Base-by-base conservation (phyloP, 2,888 invertebrate genomes). In the Chydorus sphaericus region DNA sequence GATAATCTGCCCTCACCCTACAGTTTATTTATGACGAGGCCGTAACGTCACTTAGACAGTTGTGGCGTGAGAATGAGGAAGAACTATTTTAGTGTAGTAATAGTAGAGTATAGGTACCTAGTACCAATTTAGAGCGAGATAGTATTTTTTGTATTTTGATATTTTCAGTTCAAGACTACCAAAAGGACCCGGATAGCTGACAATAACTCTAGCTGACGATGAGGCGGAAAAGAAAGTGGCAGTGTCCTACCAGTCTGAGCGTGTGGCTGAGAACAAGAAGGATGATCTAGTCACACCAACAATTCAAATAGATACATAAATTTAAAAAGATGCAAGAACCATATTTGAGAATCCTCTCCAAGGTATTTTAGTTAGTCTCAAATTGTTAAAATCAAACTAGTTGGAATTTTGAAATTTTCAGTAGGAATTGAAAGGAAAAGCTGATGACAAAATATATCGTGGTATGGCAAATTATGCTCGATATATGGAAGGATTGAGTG, bases 381-480 rank as follows among this genome's bases (percentile, higher is more conserved):
- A 4, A 6, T 49, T 37, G 29, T 29, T 20, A 6, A 33, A 10
- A 30, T 8, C n/a, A 14, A 53, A 3, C 23, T 30, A 18, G 18
- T 56, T 48, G 11, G 29, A 23, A 44, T 44, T 31, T 49, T n/a
- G 14, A 31, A 50, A 33, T 50, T 57, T 48, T 57, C 60, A 60
- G 16, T 60, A 71, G 68, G 69, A 69, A 55, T 59, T 70, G 31
- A 72, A 71, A 64, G 74, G 70, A 7, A 87, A 89, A 69, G 85
- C 83, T 37, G 93, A 94, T 71, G 94, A 94, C 68, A 91, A 92
- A 73, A 75, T 90, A 1, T 98, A 98, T 69, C 75, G 94, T 23
- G 98, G 97, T 0, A 70, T 94, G 52, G 94, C 94, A 65, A 93
- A 96, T 70, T 98, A 98, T 66, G 82, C 88, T 0, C 85, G 92